Base-by-base conservation (phyloP, 2,888 invertebrate species). In the Chrysotoxum bicinctum region DNA sequence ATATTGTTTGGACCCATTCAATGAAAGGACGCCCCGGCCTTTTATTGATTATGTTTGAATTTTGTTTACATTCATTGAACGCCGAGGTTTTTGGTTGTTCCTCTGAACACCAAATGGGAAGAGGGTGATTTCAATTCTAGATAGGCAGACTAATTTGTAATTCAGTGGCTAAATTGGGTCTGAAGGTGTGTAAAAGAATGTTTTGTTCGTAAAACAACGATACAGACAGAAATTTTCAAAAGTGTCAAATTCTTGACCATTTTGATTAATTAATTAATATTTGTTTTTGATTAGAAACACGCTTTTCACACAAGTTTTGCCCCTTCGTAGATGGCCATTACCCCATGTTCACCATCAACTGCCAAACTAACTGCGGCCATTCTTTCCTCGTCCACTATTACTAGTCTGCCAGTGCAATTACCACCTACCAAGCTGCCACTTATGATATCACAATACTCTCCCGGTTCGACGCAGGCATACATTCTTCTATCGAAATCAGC, bases 381-480 rank as follows among this genome's bases (percentile, higher is more conserved):
- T 0, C 95, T 94, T 82, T 93, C 92, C 5, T 88, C 88, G 30
- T 93, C 93, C 5, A 97, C 96, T 0, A 90, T 92, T 0, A 96
- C 92, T 0, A 92, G 92, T 88, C 94, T 94, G 32, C 96, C 96
- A 0, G 94, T 94, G 88, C 96, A 96, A 0, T 90, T 88, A 60
- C 92, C 92, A 91, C 90, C 77, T 21, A 56, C 37, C 43, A 81
- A 64, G 52, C 35, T 66, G 9, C 95, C 95, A 72, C 93, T 93
- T 78, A 95, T 94, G 23, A 96, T 92, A 90, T 96, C 95, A 90
- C 96, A 96, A 90, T 96, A 96, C 0, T 87, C 91, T 9, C 96
- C 96, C 77, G 93, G 89, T 0, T 94, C 93, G 21, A 95, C 91
- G 45, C 93, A 93, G 3, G 93, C 77, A 77, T 81, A 75, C 48